phyloP scores from a whole-genome alignment of 2,113 vertebrate species.

The Buteo buteo region DNA sequence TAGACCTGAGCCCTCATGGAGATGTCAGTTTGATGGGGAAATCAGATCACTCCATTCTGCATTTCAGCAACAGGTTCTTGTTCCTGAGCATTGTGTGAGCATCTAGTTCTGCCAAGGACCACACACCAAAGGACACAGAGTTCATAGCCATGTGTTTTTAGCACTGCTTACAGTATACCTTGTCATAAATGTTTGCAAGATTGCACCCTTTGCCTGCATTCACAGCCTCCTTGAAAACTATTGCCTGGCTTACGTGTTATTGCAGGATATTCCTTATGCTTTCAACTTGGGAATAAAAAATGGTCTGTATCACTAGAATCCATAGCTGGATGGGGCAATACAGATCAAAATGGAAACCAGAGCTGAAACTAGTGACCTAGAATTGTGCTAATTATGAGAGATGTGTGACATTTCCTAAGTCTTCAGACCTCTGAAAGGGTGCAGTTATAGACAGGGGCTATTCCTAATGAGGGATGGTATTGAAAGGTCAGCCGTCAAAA shows the following conservation, averaged over 20 bases:
- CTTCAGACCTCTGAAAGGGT: neutral
- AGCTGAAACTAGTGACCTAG: neutral
- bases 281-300: neutral
- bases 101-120: neutral
- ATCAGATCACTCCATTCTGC: neutral
- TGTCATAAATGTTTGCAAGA: neutral
- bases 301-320: neutral
- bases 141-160: neutral
- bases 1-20: neutral
- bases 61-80: neutral
- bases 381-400: neutral
- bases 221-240: neutral
- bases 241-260: neutral
- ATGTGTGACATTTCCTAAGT: neutral
- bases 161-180: neutral
- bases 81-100: neutral
- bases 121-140: neutral
- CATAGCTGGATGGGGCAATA: neutral
- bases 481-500: neutral
- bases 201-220: neutral
- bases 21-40: neutral
- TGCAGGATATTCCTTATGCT: neutral
- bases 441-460: neutral
- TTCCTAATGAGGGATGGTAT: neutral
- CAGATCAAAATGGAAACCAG: neutral